These are phyloP conservation scores for Aplidium turbinatum DNA, from an alignment of 23 tunicate genomes.

Conservation along the genomic window DNA sequence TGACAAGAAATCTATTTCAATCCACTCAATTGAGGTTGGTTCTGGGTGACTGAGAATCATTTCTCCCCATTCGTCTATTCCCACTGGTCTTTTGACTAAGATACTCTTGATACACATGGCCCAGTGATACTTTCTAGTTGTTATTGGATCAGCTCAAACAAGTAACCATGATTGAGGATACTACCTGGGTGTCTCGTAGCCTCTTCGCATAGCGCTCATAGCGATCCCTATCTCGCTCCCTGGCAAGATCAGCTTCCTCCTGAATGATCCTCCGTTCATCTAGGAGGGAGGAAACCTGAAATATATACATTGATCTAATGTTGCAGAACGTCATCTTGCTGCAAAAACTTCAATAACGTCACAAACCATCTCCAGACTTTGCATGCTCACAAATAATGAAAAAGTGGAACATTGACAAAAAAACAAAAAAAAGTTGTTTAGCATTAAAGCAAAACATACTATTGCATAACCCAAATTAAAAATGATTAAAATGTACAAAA, in stretches of 20 bases:
- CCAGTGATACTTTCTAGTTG: no score
- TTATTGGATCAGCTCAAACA: no score
- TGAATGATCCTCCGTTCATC: conserved; percentile 82
- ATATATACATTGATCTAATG: background rate
- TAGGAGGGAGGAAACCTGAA: conserved; percentile 56
- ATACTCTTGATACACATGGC: no score
- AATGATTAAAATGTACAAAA: no score
- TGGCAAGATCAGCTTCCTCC: conserved; percentile 71
- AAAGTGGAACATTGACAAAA: background rate
- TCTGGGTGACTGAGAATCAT: no score
- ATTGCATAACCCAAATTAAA: background rate
- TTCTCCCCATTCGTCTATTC: no score
- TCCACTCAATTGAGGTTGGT: no score
- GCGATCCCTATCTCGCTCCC: conserved; percentile 75
- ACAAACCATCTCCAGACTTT: background rate
- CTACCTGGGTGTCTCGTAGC: conserved; percentile 64
- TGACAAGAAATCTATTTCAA: no score
- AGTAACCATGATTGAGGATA: no score
- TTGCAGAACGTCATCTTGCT: background rate
- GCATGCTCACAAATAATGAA: background rate
- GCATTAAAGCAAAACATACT: background rate
- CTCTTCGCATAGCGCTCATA: conserved; percentile 62
- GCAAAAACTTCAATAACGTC: background rate
- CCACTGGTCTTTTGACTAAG: no score
- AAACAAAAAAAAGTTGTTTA: background rate